Base-by-base conservation (phyloP, 2,888 invertebrate genomes). In the Hirudinaria manillensis region DNA sequence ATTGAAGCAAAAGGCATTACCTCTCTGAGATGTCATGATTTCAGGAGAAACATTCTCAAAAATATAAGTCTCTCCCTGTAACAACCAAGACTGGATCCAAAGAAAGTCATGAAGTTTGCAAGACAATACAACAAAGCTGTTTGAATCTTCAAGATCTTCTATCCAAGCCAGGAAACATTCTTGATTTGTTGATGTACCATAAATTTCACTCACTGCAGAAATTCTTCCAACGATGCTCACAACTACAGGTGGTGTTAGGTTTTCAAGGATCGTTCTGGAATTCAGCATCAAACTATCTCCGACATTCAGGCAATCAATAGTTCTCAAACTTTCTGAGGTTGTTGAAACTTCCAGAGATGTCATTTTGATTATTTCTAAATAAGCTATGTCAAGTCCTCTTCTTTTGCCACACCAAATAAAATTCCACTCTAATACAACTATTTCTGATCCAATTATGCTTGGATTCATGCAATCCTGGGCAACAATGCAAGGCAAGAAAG, bases 61-160 rank as follows among this genome's bases (percentile, higher is more conserved):
- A 29, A 61, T 10, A 61, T 61, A 61, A 13, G 61, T 27, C 61
- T 29, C 24, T 16, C 61, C 61, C 24, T 29, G 61, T 10, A 6
- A 10, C 19, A 61, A n/a, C 61, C 24, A 27, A 4, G 61, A 61
- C 24, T 61, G 61, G 21, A 61, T 16, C 61, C 61, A 61, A 24
- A 61, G 61, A n/a, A 61, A 61, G 6, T 24, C 10, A n/a, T n/a
- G 10, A 6, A 1, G 24, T 10, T 61, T 29, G 61, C 61, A 61
- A 13, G 24, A 27, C 7, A 61, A 27, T 1, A 61, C 24, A 61
- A 61, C 61, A 16, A 24, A 29, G 24, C 29, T 29, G 61, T 61
- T 61, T 61, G 61, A n/a, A 61, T 27, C 29, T 10, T 61, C 61
- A 10, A 61, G 2, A n/a, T 61, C 61, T 61, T 61, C 61, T n/a